Evolutionary conservation across 2,888 invertebrate genomes (phyloP).

Genomic region (Pammene aurita): DNA sequence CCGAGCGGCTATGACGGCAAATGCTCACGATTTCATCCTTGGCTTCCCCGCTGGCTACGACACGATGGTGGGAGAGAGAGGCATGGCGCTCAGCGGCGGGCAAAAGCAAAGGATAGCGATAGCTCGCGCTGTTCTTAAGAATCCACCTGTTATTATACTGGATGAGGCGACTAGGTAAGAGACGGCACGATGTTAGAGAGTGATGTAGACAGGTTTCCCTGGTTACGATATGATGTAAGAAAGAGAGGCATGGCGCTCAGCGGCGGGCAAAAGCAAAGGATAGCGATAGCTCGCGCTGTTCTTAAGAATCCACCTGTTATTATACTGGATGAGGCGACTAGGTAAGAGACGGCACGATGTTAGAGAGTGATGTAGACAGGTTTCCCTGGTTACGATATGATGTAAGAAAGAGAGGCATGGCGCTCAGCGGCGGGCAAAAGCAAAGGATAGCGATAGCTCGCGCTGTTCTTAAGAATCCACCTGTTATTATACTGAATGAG

Average conservation of each 20-base stretch:
- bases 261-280: constrained; percentile 97
- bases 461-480: constrained; percentile 95
- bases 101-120: constrained; percentile 98
- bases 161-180: constrained; percentile 96
- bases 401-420: constrained; percentile 94
- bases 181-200: not conserved
- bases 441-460: constrained; percentile 97
- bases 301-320: constrained; percentile 94
- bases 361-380: constrained; percentile 48
- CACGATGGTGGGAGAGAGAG: constrained; percentile 95
- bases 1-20: constrained; percentile 92
- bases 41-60: constrained; percentile 92
- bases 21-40: constrained; percentile 95
- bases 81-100: constrained; percentile 96
- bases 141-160: constrained; percentile 93
- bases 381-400: constrained; percentile 94
- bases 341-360: constrained; percentile 73
- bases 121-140: constrained; percentile 95
- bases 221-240: constrained; percentile 93
- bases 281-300: constrained; percentile 97
- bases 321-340: constrained; percentile 97
- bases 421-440: constrained; percentile 97
- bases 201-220: constrained; percentile 87
- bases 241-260: constrained; percentile 96
- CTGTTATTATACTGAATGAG: constrained; percentile 94